Evolutionary conservation across 2,797 vertebrate genomes (phyloP).

Genomic region (Neoniphon sammara): DNA sequence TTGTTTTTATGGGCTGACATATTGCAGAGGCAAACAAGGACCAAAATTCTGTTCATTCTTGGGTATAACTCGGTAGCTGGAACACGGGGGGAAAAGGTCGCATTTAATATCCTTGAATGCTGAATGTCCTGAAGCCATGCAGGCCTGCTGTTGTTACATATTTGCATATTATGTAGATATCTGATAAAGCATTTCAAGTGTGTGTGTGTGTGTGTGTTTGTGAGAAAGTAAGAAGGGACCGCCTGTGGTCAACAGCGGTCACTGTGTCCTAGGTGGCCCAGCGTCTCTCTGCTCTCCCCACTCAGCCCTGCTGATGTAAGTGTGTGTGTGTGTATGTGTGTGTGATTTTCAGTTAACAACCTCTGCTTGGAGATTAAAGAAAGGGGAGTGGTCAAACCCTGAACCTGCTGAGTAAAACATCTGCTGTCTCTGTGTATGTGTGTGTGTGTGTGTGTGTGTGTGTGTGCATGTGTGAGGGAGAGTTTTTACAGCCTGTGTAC

Average conservation of each 20-base stretch:
- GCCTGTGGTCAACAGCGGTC: conserved; percentile 9
- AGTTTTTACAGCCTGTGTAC: no score
- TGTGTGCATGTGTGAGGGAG: neutral
- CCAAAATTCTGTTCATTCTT: neutral
- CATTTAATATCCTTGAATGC: neutral
- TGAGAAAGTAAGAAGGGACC: neutral
- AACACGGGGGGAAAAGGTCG: no score
- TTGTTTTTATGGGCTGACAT: neutral
- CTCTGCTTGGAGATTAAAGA: conserved; percentile 8
- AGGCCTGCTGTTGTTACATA: neutral
- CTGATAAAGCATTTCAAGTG: neutral
- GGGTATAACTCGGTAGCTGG: neutral
- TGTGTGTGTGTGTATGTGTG: neutral
- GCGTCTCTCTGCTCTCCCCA: neutral
- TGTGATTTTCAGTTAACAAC: conserved; percentile 1
- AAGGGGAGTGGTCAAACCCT: neutral
- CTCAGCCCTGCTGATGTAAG: neutral
- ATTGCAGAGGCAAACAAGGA: neutral
- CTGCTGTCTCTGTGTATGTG: conserved; percentile 10
- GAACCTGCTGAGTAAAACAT: conserved; percentile 25
- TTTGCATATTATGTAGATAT: conserved; percentile 25
- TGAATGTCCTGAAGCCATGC: neutral
- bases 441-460: no score
- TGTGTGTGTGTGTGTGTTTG: neutral
- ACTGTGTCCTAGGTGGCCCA: conserved; percentile 8